Evolutionary conservation across 1,140 invertebrate genomes (phyloP), one percentile per base, ranked within the genome.

Genomic region (Sesamia nonagrioides): DNA sequence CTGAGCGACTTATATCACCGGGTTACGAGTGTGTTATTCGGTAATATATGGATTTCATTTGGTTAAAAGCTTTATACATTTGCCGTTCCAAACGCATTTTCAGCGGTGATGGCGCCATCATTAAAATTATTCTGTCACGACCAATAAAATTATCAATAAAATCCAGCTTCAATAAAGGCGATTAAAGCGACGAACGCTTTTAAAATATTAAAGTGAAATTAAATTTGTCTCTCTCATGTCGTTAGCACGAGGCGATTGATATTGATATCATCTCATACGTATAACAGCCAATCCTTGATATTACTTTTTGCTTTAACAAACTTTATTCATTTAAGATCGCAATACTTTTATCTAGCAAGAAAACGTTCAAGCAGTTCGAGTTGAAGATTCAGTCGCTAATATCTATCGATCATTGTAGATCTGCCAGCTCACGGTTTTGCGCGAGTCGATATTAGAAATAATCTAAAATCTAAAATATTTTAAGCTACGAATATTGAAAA

Each of bases 1-100:
- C 89, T 86, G 86, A 89, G 86, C 88, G 78, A 87, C 87, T 91
- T 90, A 91, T 88, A 91, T 88, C 84, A 89, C 84, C 79, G 84
- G 90, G 87, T 91, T 90, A 89, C 88, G 89, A 89, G 90, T 90
- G 84, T 84, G 90, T 91, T 92, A 92, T 92, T 91, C 88, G 77
- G 89, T 89, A 92, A 92, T 91, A 91, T 91, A 93, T 89, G 90
- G 83, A 76, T 91, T 93, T 93, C 92, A 93, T 93, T 93, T 93
- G 88, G 83, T 91, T 93, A 93, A 93, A 92, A 93, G 92, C 90
- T 90, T 92, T 87, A 87, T 89, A 90, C 83, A 88, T 89, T 90
- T 88, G 86, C 85, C 86, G 83, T 86, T 86, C 84, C 85, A 83
- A 90, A 89, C 83, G 85, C 87, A 88, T 88, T 90, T 90, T 82